A percentile compares a stretch with the other conserved stretches of the same genome.
Conservation (phyloP, 2,113 vertebrate genomes). For the Dissostichus mawsoni region DNA sequence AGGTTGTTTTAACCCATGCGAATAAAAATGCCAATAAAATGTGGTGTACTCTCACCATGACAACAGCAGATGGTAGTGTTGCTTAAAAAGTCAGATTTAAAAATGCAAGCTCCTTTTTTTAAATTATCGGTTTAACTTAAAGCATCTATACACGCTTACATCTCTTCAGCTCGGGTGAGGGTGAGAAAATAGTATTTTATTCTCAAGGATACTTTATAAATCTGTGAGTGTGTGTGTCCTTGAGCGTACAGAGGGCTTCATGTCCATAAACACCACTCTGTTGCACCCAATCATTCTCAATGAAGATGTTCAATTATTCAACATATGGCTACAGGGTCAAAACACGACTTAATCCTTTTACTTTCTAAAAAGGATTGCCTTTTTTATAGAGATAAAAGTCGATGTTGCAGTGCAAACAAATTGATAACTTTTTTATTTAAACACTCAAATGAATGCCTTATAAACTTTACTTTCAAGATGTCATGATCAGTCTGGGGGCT, state of each 20-base stretch:
- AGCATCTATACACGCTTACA: neutral
- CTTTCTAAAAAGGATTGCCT: neutral
- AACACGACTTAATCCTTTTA: neutral
- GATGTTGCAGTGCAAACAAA: neutral
- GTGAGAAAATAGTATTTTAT: neutral
- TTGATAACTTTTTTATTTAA: neutral
- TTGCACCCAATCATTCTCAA: neutral
- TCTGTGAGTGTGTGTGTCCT: neutral
- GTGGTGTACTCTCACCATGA: slow-evolving; percentile 22
- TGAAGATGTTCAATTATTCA: neutral
- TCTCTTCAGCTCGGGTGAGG: too few species aligned
- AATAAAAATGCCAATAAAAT: neutral
- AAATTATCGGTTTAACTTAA: neutral
- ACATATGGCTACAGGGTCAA: neutral
- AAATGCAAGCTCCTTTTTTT: neutral
- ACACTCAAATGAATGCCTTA: neutral
- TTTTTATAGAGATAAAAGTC: neutral
- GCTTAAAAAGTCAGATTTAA: slow-evolving; percentile 43
- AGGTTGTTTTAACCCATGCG: neutral
- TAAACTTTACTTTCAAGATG: neutral
- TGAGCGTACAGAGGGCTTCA: neutral
- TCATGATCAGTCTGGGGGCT: neutral
- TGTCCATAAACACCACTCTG: neutral
- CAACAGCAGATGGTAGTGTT: slow-evolving; percentile 62
- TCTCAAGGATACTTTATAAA: neutral